Evolutionary conservation across 2,797 vertebrate species (phyloP), one percentile per base, ranked within the genome.

Genomic region (Orientallactaga sibirica): DNA sequence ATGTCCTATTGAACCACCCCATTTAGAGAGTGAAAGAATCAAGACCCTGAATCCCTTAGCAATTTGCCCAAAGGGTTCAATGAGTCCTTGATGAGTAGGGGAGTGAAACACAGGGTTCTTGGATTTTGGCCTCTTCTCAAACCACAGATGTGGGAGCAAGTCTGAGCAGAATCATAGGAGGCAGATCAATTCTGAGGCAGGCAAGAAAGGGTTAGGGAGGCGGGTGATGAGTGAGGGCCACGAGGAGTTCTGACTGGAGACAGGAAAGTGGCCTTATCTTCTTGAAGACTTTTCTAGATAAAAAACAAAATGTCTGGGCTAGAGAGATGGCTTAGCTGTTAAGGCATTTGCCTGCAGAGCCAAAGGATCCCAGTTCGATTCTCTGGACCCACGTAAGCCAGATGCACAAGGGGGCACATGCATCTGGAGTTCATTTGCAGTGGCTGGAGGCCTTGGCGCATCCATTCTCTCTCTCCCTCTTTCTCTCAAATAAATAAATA

Each of bases 121-220:
- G n/a, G 1, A 33, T 89, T 82, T 24, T 41, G 76, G 85, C 33
- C 67, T 43, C 18, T 85, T 88, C 24, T 74, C 41, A 80, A 77
- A 73, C 76, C 16, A 10, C 43, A 88, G 74, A 83, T 27, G 3
- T 10, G 24, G 27, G 62, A 58, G 80, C 90, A 92, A 90, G 74
- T 95, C 78, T 89, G 64, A 92, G 27, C 86, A 96, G 78, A 87
- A 52, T 55, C 58, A 15, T n/a, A 24, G 67, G 82, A 70, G 74
- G 74, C 55, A 80, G 86, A 74, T 25, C 15, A 29, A 52, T 74
- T 37, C 37, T 2, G 1, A 27, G 16, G 29, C n/a, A 90, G 62
- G 37, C 75, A 62, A 52, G 64, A 55, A 92, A 96, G 73, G 27
- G 68, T 81, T 58, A 10, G 41, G n/a, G 58, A 81, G 33, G 70